Conservation (phyloP, 2,113 vertebrate genomes). For the Pedetes capensis region DNA sequence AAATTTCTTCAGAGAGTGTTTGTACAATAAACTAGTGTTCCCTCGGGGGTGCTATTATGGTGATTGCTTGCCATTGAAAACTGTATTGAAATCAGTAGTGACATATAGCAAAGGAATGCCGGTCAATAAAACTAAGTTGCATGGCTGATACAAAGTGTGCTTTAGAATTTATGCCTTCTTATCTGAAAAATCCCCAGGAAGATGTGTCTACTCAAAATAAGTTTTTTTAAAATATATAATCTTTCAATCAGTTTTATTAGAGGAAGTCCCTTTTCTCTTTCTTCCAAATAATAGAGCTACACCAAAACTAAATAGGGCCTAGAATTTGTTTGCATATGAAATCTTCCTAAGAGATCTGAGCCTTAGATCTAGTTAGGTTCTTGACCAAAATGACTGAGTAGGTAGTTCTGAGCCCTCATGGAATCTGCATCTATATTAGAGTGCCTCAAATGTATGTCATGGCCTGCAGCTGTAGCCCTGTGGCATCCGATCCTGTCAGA, state of each 20-base stretch:
- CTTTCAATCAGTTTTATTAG: slow-evolving; percentile 41
- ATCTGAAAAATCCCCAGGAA: slow-evolving; percentile 12
- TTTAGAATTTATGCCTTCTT: slow-evolving; percentile 18
- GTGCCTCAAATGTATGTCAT: background rate
- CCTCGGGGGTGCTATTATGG: background rate
- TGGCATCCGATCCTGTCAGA: too few relatives aligned
- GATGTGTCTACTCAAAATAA: background rate
- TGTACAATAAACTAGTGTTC: background rate
- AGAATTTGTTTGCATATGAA: background rate
- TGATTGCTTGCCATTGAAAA: background rate
- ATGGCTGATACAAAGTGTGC: background rate
- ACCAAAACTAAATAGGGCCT: background rate
- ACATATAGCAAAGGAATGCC: slow-evolving; percentile 34
- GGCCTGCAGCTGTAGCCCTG: too few relatives aligned
- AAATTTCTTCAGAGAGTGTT: background rate
- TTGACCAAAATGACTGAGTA: background rate
- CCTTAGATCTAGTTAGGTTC: background rate
- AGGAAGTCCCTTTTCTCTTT: background rate
- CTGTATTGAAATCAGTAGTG: slow-evolving; percentile 17
- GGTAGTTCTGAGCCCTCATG: background rate
- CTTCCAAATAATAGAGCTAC: background rate
- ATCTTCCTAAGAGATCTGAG: background rate
- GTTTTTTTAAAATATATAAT: slow-evolving; percentile 17
- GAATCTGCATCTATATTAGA: background rate
- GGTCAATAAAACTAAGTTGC: slow-evolving; percentile 37